Evolutionary conservation across 2,888 invertebrate genomes (phyloP), one percentile per base, ranked within the genome.

Genomic region (Sepioteuthis lessoniana): DNA sequence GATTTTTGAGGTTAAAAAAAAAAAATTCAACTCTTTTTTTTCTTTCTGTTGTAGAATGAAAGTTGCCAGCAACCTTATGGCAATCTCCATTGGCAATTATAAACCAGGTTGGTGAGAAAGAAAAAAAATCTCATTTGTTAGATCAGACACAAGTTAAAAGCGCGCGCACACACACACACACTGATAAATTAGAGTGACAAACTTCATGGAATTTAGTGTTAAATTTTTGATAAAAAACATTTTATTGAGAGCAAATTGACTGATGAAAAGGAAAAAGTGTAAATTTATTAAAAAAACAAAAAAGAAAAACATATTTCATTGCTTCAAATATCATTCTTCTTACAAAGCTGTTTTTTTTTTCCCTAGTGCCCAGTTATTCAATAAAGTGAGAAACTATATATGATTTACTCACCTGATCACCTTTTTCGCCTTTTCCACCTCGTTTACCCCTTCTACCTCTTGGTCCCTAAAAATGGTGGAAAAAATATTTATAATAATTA

Each of bases 341-440:
- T 76, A n/a, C 19, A n/a, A n/a, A 19, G 16, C 0, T 19, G 0
- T 1, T 21, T 50, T 55, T 5, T 55, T 25, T 55, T 55, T 55
- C 21, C 25, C 28, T 76, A 35, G n/a, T 0, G n/a, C 3, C 55
- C 25, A 1, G 25, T 55, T 28, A 55, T 28, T 55, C 55, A 3
- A 76, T 31, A 31, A 76, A 76, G 28, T 0, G 28, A 31, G 1
- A 31, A 28, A n/a, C 1, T 0, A 16, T 0, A 35, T 13, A n/a
- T 3, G n/a, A 16, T 47, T 35, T 25, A 95, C 96, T 94, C 95
- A 97, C 97, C 96, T 99, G 98, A 96, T 99, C 99, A 94, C 99
- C 99, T 97, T 98, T 98, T 96, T 98, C 98, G 90, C 99, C 99
- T 96, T 98, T 98, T 97, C 99, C 98, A 60, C 99, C 99, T 97